Base-by-base conservation (phyloP, 2,113 vertebrate genomes). In the Colaptes auratus region DNA sequence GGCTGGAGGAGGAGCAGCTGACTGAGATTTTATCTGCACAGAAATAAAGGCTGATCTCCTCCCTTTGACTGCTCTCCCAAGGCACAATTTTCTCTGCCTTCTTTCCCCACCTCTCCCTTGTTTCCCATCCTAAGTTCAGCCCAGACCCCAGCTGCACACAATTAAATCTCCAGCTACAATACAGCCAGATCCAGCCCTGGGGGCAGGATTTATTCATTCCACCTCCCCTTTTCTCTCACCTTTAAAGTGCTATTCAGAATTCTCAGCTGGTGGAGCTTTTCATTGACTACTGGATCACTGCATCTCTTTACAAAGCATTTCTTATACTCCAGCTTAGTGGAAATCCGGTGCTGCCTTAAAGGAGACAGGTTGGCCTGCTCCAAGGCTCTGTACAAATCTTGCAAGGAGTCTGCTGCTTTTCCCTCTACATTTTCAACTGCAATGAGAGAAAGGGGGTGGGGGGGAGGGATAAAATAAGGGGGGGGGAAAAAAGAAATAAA, bases 221-320 rank as follows among this genome's bases (percentile, higher is more conserved):
- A 14, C 55, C 56, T 94, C 75, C 56, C 74, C 89, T 96, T 86
- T 92, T 80, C 88, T 93, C 98, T 97, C 97, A 99, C 99, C 99
- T 99, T 99, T 98, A 99, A 98, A 92, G 99, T 99, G 98, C 99
- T 99, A 97, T 98, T 99, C 94, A 99, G 98, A 96, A 99, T 99
- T 97, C 99, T 98, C 82, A 99, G 98, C 93, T 98, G 98, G 96
- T 99, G 99, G 93, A 99, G 98, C 76, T 99, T 99, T 76, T 99
- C 99, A 97, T 99, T 99, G 97, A 99, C 98, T 97, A 98, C 98
- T 90, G 99, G 99, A 97, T 99, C 98, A 16, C 98, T 98, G 94
- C 98, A 98, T 95, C 99, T 98, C 90, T 98, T 98, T 93, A 99
- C 97, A 96, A 99, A 99, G 79, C 98, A 99, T 95, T 98, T 98